phyloP scores from a whole-genome alignment of 2,888 invertebrate species.

The Eremobia ochroleuca region DNA sequence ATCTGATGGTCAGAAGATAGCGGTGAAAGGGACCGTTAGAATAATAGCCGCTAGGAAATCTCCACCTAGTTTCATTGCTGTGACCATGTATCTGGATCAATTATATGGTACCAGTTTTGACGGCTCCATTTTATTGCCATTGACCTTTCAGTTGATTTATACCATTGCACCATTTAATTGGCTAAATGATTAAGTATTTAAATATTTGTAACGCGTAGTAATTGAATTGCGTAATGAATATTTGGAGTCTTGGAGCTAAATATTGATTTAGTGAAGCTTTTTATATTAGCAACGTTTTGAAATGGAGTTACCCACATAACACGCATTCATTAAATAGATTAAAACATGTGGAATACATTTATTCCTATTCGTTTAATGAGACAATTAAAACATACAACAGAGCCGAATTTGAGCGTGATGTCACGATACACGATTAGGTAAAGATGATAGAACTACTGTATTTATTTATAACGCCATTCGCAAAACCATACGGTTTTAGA shows the following conservation, averaged over 20 bases:
- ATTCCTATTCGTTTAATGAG: conserved; percentile 74
- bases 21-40: conserved; percentile 90
- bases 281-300: conserved; percentile 20
- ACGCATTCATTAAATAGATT: conserved; percentile 61
- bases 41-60: conserved; percentile 86
- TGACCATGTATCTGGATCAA: conserved; percentile 77
- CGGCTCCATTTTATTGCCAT: conserved; percentile 74
- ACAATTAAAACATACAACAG: conserved; percentile 73
- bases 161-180: conserved; percentile 66
- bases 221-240: conserved; percentile 62
- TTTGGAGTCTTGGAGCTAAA: conserved; percentile 35
- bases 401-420: conserved; percentile 65
- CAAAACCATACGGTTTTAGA: neutral
- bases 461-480: conserved; percentile 16
- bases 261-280: conserved; percentile 53
- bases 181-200: conserved; percentile 65
- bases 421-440: conserved; percentile 58
- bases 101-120: conserved; percentile 76
- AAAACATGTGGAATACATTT: conserved; percentile 74
- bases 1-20: conserved; percentile 89
- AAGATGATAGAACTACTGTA: conserved; percentile 29
- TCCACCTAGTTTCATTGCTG: conserved; percentile 78
- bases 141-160: conserved; percentile 76
- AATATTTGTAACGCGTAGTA: conserved; percentile 56
- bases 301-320: conserved; percentile 25